Conservation (phyloP, 1,140 invertebrate species). For the Drosophila carrolli region DNA sequence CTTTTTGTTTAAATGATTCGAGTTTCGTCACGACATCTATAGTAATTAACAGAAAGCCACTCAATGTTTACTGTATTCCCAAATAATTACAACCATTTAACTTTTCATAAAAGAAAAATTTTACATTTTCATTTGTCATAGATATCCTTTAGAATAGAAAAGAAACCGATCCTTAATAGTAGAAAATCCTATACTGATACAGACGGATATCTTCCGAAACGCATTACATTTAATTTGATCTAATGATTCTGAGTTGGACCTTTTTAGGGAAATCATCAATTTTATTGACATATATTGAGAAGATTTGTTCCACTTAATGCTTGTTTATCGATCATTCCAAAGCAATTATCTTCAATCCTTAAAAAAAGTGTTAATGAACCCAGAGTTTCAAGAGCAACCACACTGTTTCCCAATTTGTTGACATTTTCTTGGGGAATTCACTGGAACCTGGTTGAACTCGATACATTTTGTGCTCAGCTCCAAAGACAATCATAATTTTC, state of each 20-base stretch:
- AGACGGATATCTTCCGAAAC: background rate
- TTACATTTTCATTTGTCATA: background rate
- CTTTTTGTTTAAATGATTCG: no score
- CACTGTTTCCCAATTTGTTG: slow-evolving; percentile 20
- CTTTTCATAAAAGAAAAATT: no score
- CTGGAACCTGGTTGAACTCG: slow-evolving; percentile 32
- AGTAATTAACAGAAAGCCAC: no score
- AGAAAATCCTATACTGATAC: background rate
- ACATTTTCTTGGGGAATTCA: slow-evolving; percentile 34
- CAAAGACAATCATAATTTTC: slow-evolving; percentile 28
- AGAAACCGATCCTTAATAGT: background rate
- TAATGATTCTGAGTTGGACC: background rate
- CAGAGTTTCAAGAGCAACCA: slow-evolving; percentile 13
- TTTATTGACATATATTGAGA: slow-evolving; percentile 2
- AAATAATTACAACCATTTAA: no score
- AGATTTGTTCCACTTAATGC: slow-evolving; percentile 24
- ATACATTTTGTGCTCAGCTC: slow-evolving; percentile 26
- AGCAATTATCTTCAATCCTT: background rate
- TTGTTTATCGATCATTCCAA: slow-evolving; percentile 12
- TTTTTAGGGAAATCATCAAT: background rate
- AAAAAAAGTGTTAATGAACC: slow-evolving; percentile 34
- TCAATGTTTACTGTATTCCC: no score
- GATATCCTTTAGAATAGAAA: background rate
- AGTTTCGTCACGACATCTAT: no score
- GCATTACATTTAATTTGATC: background rate